Conservation (phyloP, 2,113 vertebrate species). For the Loxodonta africana region DNA sequence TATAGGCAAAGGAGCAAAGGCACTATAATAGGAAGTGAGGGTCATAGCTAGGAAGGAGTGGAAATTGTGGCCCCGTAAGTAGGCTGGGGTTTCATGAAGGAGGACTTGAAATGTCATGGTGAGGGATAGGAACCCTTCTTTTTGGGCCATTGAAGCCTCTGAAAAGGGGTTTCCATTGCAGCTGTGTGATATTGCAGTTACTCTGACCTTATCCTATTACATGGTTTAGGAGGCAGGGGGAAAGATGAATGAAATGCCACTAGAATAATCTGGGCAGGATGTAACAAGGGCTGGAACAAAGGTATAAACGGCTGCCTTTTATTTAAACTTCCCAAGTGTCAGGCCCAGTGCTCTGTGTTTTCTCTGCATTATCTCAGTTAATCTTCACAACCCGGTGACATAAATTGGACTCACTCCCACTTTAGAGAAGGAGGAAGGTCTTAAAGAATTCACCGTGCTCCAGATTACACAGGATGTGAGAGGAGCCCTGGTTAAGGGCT, state of each 20-base stretch:
- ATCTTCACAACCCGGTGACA: background rate
- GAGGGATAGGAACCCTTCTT: background rate
- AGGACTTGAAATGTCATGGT: background rate
- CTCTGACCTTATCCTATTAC: background rate
- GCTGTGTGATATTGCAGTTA: background rate
- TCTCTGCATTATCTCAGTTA: background rate
- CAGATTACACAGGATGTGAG: background rate
- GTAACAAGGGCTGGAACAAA: background rate
- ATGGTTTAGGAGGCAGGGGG: background rate
- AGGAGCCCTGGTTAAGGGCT: background rate
- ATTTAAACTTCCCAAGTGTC: background rate
- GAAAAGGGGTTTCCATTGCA: background rate
- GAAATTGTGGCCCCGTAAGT: background rate
- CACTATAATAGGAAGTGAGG: background rate
- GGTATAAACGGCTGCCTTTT: background rate
- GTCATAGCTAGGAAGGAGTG: background rate
- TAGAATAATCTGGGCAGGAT: background rate
- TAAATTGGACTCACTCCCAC: background rate
- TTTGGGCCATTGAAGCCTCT: background rate
- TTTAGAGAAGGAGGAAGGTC: background rate
- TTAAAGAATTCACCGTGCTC: background rate
- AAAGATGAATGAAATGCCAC: background rate
- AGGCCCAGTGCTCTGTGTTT: background rate
- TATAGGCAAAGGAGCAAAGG: background rate
- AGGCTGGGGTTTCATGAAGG: too few relatives aligned